A percentile compares a stretch with the other conserved stretches of the same genome.
Evolutionary conservation across 1,140 invertebrate species (phyloP).

Genomic region (Eciton burchellii): DNA sequence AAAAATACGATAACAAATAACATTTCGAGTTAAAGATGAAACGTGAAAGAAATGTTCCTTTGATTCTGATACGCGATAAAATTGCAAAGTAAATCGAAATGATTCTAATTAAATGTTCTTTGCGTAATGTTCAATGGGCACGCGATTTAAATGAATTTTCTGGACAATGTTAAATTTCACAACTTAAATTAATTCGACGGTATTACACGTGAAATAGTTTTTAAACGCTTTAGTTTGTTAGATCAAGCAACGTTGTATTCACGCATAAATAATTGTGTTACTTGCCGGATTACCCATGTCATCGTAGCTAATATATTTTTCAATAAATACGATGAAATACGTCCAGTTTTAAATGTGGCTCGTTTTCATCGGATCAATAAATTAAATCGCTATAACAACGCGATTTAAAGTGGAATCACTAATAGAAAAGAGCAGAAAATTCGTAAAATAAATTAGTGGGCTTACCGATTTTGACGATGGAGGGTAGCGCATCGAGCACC

Average conservation of each 20-base stretch:
- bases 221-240: background rate
- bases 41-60: background rate
- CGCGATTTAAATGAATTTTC: background rate
- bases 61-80: background rate
- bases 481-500: constrained; percentile 80
- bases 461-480: constrained; percentile 84
- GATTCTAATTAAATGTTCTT: too few species aligned
- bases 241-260: background rate
- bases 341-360: background rate
- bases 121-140: background rate
- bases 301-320: too few species aligned
- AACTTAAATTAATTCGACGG: too few species aligned
- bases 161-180: background rate
- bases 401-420: background rate
- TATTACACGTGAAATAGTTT: background rate
- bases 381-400: background rate
- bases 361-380: background rate
- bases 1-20: constrained; percentile 3
- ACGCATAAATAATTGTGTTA: background rate
- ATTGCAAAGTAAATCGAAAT: background rate
- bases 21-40: background rate
- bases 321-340: background rate
- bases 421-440: too few species aligned
- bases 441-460: constrained; percentile 8
- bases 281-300: background rate